Percentiles rank a stretch among this genome's conserved stretches.
Evolutionary conservation across 1,140 invertebrate species (phyloP).

Genomic region (Drosophila bifasciata): DNA sequence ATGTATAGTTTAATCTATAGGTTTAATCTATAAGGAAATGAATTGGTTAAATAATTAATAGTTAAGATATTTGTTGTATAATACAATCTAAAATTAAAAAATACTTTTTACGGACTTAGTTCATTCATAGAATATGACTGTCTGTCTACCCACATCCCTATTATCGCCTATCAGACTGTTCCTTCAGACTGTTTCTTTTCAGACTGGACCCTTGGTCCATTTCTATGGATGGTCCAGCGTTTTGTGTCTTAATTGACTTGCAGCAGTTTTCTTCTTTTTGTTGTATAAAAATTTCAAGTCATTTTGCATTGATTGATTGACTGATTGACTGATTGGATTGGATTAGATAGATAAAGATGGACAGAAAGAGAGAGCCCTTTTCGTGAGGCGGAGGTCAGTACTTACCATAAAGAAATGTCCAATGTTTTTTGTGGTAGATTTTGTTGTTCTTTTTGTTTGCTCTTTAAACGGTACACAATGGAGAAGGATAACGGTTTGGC

Average conservation of each 20-base stretch:
- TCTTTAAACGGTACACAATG: too few species aligned
- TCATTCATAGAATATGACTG: too few species aligned
- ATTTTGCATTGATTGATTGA: constrained; percentile 52
- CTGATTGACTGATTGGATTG: constrained; percentile 33
- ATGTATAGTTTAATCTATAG: too few species aligned
- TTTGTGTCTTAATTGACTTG: constrained; percentile 40
- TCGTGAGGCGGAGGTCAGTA: constrained; percentile 22
- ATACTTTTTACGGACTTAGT: too few species aligned
- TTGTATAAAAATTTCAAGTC: constrained; percentile 41
- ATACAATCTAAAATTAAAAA: too few species aligned
- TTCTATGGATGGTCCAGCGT: constrained; percentile 31
- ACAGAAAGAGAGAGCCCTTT: constrained; percentile 12
- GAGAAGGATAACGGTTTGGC: too few species aligned
- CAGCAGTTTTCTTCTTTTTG: constrained; percentile 21
- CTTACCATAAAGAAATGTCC: constrained; percentile 66
- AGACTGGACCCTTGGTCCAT: too few species aligned
- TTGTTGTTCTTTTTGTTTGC: constrained; percentile 9
- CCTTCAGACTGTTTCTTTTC: neutral
- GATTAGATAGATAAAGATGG: constrained; percentile 20
- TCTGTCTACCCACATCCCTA: too few species aligned
- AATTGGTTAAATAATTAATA: too few species aligned
- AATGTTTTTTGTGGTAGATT: constrained; percentile 7
- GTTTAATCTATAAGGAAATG: too few species aligned
- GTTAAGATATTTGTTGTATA: too few species aligned
- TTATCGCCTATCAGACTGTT: neutral